Evolutionary conservation across 2,113 vertebrate species (phyloP).

Genomic region (Tursiops truncatus): DNA sequence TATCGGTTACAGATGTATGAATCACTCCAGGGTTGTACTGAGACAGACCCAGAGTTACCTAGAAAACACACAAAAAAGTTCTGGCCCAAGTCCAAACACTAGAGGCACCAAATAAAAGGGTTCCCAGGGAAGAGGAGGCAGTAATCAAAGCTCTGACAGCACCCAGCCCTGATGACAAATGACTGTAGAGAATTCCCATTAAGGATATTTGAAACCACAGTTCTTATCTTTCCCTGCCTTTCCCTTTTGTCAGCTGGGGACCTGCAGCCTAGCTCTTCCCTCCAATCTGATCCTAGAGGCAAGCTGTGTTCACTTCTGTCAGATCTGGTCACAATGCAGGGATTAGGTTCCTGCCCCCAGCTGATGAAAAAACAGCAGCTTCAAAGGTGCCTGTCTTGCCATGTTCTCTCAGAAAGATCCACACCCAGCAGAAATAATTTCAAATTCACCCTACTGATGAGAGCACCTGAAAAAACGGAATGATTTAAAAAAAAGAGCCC

Average conservation of each 20-base stretch:
- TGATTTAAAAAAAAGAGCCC: background rate
- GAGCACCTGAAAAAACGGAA: background rate
- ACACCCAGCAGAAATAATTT: constrained; percentile 44
- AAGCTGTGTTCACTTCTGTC: background rate
- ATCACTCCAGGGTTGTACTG: constrained; percentile 72
- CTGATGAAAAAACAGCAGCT: constrained; percentile 67
- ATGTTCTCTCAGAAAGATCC: constrained; percentile 41
- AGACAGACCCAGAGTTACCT: constrained; percentile 76
- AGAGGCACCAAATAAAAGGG: constrained; percentile 56
- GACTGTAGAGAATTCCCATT: constrained; percentile 58
- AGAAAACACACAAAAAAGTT: constrained; percentile 67
- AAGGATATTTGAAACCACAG: constrained; percentile 64
- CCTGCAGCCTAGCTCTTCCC: background rate
- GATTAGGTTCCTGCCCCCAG: constrained; percentile 59
- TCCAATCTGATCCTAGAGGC: background rate
- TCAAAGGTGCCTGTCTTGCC: constrained; percentile 16
- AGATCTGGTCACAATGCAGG: constrained; percentile 44
- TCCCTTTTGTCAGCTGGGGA: background rate
- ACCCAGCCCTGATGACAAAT: constrained; percentile 46
- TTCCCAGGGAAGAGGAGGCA: background rate
- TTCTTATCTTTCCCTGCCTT: constrained; percentile 48
- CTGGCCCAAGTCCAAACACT: constrained; percentile 14
- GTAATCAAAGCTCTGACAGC: constrained; percentile 42
- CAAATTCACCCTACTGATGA: rapidly evolving
- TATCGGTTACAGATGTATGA: constrained; percentile 79